These are phyloP conservation scores for Neotoxoptera formosana DNA, from an alignment of 1,140 invertebrate species.

Conservation along the genomic window DNA sequence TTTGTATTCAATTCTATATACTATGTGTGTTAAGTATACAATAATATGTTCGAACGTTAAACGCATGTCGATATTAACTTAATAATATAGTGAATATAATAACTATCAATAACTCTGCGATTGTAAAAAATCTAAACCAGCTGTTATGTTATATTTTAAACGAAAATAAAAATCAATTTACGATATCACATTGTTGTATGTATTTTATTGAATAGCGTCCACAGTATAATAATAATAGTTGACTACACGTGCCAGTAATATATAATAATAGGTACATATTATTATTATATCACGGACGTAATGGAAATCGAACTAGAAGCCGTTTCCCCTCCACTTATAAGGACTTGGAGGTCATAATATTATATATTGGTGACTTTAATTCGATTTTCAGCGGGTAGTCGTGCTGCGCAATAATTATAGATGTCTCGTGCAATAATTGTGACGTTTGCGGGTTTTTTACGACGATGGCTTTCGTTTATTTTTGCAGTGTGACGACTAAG, in stretches of 20 bases:
- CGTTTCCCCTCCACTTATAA: not conserved
- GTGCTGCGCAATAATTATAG: no score
- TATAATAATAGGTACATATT: no score
- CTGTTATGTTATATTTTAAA: not conserved
- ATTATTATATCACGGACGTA: not conserved
- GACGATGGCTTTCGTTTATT: no score
- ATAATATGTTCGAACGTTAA: not conserved
- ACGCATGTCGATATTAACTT: not conserved
- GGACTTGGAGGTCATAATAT: no score
- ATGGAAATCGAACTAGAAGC: not conserved
- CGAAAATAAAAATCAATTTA: constrained; percentile 23
- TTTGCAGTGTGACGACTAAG: no score
- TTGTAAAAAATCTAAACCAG: not conserved
- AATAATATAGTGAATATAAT: not conserved
- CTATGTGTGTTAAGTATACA: no score
- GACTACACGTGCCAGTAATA: not conserved
- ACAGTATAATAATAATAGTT: no score
- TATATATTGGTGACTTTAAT: no score
- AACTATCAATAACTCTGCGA: not conserved
- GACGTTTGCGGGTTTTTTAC: no score
- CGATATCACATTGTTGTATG: not conserved
- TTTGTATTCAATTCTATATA: not conserved
- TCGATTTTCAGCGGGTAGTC: no score
- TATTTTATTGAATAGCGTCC: not conserved
- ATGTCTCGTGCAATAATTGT: no score